These are phyloP conservation scores for Hassar affinis DNA, from an alignment of 2,113 vertebrate species.

Conservation along the genomic window DNA sequence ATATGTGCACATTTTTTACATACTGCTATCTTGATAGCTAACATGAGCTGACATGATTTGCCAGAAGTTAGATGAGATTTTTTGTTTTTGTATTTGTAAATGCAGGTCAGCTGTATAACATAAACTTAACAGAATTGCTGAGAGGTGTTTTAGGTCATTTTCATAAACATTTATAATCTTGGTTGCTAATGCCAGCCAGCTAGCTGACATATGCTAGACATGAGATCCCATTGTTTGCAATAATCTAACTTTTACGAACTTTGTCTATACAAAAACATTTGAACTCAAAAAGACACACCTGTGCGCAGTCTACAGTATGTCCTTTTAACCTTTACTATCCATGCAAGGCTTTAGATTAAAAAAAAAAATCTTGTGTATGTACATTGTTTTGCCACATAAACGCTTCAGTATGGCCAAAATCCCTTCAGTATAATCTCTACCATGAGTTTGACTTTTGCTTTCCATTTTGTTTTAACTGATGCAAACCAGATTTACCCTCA, in stretches of 20 bases:
- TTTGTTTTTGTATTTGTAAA: not conserved
- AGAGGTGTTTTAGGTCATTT: not conserved
- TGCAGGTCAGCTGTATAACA: not conserved
- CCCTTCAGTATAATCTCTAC: conserved; percentile 63
- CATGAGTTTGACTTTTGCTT: conserved; percentile 47
- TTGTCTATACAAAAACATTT: not conserved
- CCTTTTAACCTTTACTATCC: not conserved
- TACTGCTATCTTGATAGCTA: not conserved
- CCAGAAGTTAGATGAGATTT: not conserved
- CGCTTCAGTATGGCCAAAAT: conserved; percentile 55
- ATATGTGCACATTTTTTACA: not conserved
- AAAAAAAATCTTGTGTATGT: not conserved
- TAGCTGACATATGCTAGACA: not conserved
- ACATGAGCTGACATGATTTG: not conserved
- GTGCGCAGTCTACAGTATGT: not conserved
- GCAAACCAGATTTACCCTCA: conserved; percentile 63
- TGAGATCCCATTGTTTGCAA: not conserved
- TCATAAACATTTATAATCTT: not conserved
- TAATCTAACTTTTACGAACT: not conserved
- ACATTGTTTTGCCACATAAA: not conserved
- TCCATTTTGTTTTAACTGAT: conserved; percentile 55
- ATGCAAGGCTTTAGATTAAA: not conserved
- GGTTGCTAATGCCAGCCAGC: not conserved
- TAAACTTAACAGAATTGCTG: not conserved
- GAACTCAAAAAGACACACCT: not conserved